These are phyloP conservation scores for Pseudorectes ferrugineus DNA, from an alignment of 2,113 vertebrate genomes.

Conservation along the genomic window DNA sequence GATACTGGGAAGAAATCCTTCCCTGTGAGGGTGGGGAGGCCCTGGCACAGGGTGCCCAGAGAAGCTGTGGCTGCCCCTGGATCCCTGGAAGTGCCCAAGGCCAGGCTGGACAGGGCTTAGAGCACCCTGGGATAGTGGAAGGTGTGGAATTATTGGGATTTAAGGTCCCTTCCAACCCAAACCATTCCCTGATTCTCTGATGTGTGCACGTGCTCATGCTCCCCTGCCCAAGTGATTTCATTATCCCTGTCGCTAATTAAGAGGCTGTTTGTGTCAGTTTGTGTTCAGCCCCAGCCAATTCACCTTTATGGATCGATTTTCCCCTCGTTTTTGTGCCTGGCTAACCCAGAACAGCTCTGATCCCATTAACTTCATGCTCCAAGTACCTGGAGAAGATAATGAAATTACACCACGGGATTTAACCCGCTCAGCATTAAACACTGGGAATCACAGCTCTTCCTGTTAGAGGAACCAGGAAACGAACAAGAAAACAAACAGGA, in stretches of 20 bases:
- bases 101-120: fast-evolving
- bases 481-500: background rate
- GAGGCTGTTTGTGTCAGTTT: background rate
- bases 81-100: background rate
- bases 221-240: background rate
- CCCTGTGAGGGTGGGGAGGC: fast-evolving
- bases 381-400: background rate
- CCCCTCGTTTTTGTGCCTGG: background rate
- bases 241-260: background rate
- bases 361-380: background rate
- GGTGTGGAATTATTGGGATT: background rate
- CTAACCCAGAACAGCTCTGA: background rate
- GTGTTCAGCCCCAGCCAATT: background rate
- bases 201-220: fast-evolving
- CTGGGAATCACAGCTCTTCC: background rate
- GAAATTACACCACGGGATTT: background rate
- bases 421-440: background rate
- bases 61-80: background rate
- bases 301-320: background rate
- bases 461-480: background rate
- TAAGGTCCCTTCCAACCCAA: background rate
- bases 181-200: background rate
- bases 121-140: fast-evolving
- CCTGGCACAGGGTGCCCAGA: background rate
- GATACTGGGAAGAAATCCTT: background rate